phyloP scores from a whole-genome alignment of 1,140 invertebrate genomes.

The Gonioctena quinquepunctata region DNA sequence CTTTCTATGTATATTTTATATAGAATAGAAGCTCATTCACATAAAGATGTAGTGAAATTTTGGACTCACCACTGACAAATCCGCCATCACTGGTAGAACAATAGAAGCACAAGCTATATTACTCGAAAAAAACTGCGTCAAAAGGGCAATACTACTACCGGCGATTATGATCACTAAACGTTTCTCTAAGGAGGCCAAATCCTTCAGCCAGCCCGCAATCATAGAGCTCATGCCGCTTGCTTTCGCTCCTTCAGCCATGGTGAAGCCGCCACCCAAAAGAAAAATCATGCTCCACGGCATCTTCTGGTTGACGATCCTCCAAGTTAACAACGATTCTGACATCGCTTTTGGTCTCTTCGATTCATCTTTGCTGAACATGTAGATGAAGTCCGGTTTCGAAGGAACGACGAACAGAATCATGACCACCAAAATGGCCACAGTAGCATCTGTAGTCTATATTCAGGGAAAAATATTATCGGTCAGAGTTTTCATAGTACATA shows the following conservation, averaged over 20 bases:
- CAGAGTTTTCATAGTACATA: no score
- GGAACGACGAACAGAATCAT: conserved; percentile 82
- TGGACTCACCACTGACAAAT: conserved; percentile 60
- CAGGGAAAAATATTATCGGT: no score
- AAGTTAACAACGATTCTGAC: conserved; percentile 71
- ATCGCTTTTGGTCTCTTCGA: conserved; percentile 64
- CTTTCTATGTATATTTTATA: no score
- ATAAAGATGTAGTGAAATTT: neutral
- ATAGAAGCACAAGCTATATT: conserved; percentile 87
- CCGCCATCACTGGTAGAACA: conserved; percentile 76
- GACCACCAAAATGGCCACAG: conserved; percentile 78
- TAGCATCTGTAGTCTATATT: no score
- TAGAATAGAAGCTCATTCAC: no score
- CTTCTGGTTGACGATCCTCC: conserved; percentile 74
- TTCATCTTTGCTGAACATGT: conserved; percentile 64
- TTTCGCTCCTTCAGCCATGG: conserved; percentile 81
- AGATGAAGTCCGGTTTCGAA: conserved; percentile 72
- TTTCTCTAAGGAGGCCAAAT: conserved; percentile 60
- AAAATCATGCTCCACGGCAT: conserved; percentile 79
- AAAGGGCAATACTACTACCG: conserved; percentile 59
- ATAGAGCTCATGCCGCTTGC: conserved; percentile 74
- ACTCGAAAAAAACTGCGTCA: conserved; percentile 79
- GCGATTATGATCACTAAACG: conserved; percentile 64
- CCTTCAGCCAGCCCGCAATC: conserved; percentile 69
- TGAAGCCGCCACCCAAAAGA: conserved; percentile 77